Evolutionary conservation across 2,888 invertebrate species (phyloP).

Genomic region (Allolobophora icterica): DNA sequence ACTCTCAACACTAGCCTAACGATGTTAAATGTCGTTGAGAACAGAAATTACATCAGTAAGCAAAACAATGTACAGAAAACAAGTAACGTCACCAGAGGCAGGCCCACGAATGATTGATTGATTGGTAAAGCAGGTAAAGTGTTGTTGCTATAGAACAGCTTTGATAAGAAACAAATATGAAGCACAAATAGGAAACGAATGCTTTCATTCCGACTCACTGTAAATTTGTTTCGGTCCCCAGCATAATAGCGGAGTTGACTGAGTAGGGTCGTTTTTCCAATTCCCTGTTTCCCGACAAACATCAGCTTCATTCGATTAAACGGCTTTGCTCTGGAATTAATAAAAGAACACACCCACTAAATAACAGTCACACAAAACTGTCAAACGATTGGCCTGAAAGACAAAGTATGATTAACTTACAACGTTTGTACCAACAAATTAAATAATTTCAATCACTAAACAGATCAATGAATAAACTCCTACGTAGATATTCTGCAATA

Average conservation of each 20-base stretch:
- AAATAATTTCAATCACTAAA: not conserved
- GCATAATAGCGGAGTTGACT: conserved; percentile 72
- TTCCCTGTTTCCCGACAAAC: conserved; percentile 85
- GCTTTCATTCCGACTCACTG: conserved; percentile 18
- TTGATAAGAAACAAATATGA: not conserved
- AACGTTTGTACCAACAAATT: not conserved
- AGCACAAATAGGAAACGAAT: no score
- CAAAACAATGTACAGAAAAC: no score
- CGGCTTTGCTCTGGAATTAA: conserved; percentile 74
- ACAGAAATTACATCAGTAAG: no score
- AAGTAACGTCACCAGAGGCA: no score
- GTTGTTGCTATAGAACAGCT: not conserved
- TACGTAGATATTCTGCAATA: not conserved
- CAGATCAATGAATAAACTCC: not conserved
- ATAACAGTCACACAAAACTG: not conserved
- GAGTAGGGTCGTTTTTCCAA: conserved; percentile 88
- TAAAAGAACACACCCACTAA: not conserved
- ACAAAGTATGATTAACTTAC: not conserved
- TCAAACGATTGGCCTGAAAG: not conserved
- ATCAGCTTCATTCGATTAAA: conserved; percentile 91
- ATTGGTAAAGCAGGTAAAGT: not conserved
- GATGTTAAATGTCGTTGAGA: no score
- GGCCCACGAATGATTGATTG: no score
- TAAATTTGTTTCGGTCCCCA: conserved; percentile 73
- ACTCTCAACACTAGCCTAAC: no score